Base-by-base conservation (phyloP, 37 sponge, comb jelly and placozoan genomes). In the Ianthella basta region DNA sequence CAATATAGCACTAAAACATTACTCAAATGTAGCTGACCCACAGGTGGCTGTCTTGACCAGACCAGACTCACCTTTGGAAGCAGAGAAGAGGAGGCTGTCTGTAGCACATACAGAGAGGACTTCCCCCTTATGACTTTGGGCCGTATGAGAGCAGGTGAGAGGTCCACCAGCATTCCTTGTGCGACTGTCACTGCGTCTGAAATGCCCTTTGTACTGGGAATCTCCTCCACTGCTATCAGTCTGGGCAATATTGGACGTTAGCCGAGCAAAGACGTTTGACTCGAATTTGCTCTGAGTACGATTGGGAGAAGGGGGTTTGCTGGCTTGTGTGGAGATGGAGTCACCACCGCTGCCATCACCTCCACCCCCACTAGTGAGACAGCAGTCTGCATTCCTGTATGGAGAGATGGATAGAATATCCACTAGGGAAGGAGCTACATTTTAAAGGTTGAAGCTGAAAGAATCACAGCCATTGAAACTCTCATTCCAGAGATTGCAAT, bases 81-180 rank as follows among this genome's bases (percentile, higher is more conserved):
- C 93, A 50, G 86, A 89, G 59, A 95, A 95, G 60, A 95, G 82
- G 14, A 87, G 40, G 54, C 56, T 67, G 30, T 92, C 73, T 24
- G 88, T 90, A 15, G 93, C 91, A 79, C 14, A 79, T 15, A 92
- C 84, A 82, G 84, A 89, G 35, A 90, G 40, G 16, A 95, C 93
- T 32, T 75, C 84, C 25, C 88, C 83, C 4, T 80, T 70, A 53
- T 95, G 95, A 0, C 95, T 90, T 65, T 65, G 39, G 61, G 88
- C 95, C 18, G 86, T 86, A 84, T 95, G 90, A 10, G 91, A 80
- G 60, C 93, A 95, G 15, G 61, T 61, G 32, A 95, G 83, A 5
- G 81, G 79, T 1, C 77, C 65, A 8, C 35, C 60, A 56, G 55
- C 25, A 18, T 18, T 57, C 3, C 67, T 78, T 23, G 56, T 83